These are phyloP conservation scores for Aproaerema taeniolella DNA, from an alignment of 2,888 invertebrate genomes.

Conservation along the genomic window DNA sequence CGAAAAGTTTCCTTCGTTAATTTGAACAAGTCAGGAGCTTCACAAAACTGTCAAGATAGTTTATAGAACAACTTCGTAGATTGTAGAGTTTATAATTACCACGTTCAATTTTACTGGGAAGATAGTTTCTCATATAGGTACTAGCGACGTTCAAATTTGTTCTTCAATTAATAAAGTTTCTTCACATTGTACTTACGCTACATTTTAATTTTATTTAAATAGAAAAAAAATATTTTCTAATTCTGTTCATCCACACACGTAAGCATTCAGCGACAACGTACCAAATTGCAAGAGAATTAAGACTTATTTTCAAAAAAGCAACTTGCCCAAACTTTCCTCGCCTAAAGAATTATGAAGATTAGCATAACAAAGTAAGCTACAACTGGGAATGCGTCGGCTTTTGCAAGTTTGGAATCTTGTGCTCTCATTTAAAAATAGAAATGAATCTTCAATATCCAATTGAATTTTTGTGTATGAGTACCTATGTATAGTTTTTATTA, in stretches of 20 bases:
- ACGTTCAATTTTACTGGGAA: conserved; percentile 15
- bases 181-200: no score
- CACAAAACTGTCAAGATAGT: conserved; percentile 61
- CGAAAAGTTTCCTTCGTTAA: conserved; percentile 74
- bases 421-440: conserved; percentile 24
- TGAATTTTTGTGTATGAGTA: no score
- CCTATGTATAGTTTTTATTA: no score
- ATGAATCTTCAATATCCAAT: no score
- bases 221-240: no score
- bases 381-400: conserved; percentile 64
- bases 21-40: conserved; percentile 69
- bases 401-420: conserved; percentile 46
- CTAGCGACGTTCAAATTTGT: conserved; percentile 5
- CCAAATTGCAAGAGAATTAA: conserved; percentile 69
- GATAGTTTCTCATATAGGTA: conserved; percentile 3
- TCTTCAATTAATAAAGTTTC: no score
- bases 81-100: conserved; percentile 36
- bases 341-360: conserved; percentile 74
- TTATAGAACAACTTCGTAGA: conserved; percentile 41
- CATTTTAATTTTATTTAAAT: no score
- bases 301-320: conserved; percentile 71
- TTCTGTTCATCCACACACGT: conserved; percentile 10
- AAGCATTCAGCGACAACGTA: conserved; percentile 50
- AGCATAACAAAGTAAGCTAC: conserved; percentile 74
- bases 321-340: conserved; percentile 58